Base-by-base conservation (phyloP, 2,113 vertebrate species). In the Nerophis ophidion region DNA sequence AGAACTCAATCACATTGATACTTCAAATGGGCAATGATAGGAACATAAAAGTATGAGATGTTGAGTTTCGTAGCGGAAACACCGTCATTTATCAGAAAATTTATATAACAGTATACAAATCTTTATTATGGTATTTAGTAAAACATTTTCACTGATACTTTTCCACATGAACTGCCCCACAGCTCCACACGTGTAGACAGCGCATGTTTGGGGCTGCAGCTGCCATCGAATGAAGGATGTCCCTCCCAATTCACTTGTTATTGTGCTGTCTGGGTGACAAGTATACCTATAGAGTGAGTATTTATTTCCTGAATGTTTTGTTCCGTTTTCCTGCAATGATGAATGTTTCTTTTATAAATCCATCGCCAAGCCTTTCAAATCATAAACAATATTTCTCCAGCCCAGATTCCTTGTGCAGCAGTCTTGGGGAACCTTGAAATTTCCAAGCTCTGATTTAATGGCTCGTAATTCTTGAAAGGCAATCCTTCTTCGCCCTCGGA, bases 351-450 rank as follows among this genome's bases (percentile, higher is more conserved):
- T 91, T 92, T 90, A 92, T 91, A 91, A 92, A 91, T 90, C 90
- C 90, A 88, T 89, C 82, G 85, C 75, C 70, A 71, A 81, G 85
- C 81, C 87, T 90, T 91, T 91, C 89, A 91, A 89, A 85, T 90
- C 89, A 90, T 92, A 91, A 92, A 94, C 92, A 91, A 97, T 97
- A 94, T 94, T 94, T 97, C 95, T 96, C 92, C 87, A 90, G 82
- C 92, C 90, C 93, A 93, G 93, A 95, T 92, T 92, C 93, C 93
- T 95, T 95, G 93, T 91, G 90, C 93, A 93, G 90, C 91, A 94
- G 93, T 94, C 94, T 92, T 92, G 89, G 92, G 92, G 92, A 97
- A 96, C 95, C 95, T 98, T 98, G 95, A 98, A 92, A 93, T 93
- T 96, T 97, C 95, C 93, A 91, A 90, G 88, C 0, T 8, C 86